Evolutionary conservation across 2,797 vertebrate species (phyloP), one percentile per base, ranked within the genome.

Genomic region (Chrosomus eos): DNA sequence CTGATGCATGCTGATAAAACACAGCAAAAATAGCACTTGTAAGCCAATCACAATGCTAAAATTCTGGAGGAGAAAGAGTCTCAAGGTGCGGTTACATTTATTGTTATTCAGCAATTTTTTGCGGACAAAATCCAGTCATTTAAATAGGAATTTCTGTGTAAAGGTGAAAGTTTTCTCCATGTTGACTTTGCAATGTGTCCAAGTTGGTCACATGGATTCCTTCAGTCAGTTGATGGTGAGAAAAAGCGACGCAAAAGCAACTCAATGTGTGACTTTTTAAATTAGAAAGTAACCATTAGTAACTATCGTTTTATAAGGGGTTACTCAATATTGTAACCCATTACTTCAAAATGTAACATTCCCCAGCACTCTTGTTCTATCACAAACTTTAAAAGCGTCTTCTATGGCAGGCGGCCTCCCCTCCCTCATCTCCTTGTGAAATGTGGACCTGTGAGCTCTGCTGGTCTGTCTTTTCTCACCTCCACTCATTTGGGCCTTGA

Each of bases 401-500:
- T 45, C 68, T 82, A 40, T 53, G 38, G 78, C 66, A 88, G 82
- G 4, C 58, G 13, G 7, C 28, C 76, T 62, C 67, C 81, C 82
- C 82, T 84, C 85, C 81, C 81, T 73, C 62, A 28, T 76, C 38
- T 75, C 75, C 85, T 62, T 40, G 72, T 78, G 43, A 87, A 87
- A 85, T 80, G 74, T 85, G 80, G 84, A 83, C 79, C 86, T 72
- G 88, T 51, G 62, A 82, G 55, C 85, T 88, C 58, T 40, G 70
- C 51, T 81, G 66, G 75, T 91, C 90, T 90, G 89, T 88, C 76
- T 91, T 90, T 89, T 91, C 89, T 91, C 88, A 90, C 88, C 89
- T 91, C 83, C 82, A 88, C 87, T 91, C 88, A 89, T 88, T 89
- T 85, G 78, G 85, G 81, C 73, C 88, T 89, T 90, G 89, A 90